Percentiles rank a stretch among this genome's conserved stretches.
Conservation (phyloP, 2,888 invertebrate genomes). For the Nymphalis polychloros region DNA sequence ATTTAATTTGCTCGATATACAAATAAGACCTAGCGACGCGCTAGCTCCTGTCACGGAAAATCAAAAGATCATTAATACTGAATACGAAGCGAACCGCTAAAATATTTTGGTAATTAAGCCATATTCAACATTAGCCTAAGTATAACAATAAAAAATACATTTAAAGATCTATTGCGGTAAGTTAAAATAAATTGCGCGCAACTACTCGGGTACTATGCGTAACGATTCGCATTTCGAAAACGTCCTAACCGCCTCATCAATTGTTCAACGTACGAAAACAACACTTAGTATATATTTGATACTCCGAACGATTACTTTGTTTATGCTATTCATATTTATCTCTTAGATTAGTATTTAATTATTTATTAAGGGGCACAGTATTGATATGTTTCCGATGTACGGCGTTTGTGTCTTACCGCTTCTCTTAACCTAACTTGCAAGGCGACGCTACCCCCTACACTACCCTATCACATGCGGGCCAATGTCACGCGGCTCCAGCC, state of each 20-base stretch:
- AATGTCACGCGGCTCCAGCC: slow-evolving; percentile 71
- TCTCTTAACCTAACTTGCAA: slow-evolving; percentile 81
- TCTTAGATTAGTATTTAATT: slow-evolving; percentile 80
- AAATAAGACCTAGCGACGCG: slow-evolving; percentile 71
- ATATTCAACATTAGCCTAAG: slow-evolving; percentile 63
- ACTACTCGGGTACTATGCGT: slow-evolving; percentile 69
- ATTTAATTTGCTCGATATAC: slow-evolving; percentile 80
- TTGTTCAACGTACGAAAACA: slow-evolving; percentile 72
- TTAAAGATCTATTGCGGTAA: slow-evolving; percentile 61
- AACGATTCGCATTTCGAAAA: slow-evolving; percentile 53
- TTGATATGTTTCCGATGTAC: slow-evolving; percentile 90
- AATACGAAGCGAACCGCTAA: slow-evolving; percentile 73
- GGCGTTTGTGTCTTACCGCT: slow-evolving; percentile 84
- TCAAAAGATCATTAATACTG: slow-evolving; percentile 76
- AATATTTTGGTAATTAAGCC: slow-evolving; percentile 79
- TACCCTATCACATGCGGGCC: slow-evolving; percentile 79
- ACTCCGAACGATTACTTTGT: slow-evolving; percentile 77
- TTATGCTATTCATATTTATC: slow-evolving; percentile 78
- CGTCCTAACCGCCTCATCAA: slow-evolving; percentile 55
- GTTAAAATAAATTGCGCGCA: slow-evolving; percentile 68
- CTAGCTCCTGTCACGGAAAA: slow-evolving; percentile 61
- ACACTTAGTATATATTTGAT: slow-evolving; percentile 79
- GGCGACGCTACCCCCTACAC: slow-evolving; percentile 78
- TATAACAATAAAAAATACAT: slow-evolving; percentile 67
- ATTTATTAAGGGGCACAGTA: slow-evolving; percentile 88